Percentiles rank a stretch among this genome's conserved stretches.
phyloP scores from a whole-genome alignment of 1,140 invertebrate species.

The Orius laevigatus region DNA sequence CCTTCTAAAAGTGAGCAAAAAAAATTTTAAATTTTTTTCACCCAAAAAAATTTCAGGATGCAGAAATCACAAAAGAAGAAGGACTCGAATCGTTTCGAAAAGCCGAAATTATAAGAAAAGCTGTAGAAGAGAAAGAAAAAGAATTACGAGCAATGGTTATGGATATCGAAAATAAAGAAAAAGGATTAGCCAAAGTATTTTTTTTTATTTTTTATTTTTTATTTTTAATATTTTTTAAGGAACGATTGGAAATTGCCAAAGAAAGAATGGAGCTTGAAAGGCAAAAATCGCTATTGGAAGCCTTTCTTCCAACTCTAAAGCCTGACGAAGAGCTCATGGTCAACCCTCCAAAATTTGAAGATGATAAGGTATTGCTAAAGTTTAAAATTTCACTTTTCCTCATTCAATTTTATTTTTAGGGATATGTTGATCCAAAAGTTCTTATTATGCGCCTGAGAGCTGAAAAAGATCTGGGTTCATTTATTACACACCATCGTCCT shows the following conservation, averaged over 20 bases:
- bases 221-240: slow-evolving; percentile 7
- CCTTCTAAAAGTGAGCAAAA: slow-evolving; percentile 5
- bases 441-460: slow-evolving; percentile 16
- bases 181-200: neutral
- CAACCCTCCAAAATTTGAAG: slow-evolving; percentile 1
- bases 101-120: too few species aligned
- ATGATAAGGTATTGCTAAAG: neutral
- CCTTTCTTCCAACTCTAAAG: slow-evolving; percentile 10
- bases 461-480: slow-evolving; percentile 12
- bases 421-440: slow-evolving; percentile 15
- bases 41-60: neutral
- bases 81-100: too few species aligned
- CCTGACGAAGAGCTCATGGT: slow-evolving; percentile 10
- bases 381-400: neutral
- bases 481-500: too few species aligned
- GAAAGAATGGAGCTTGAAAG: slow-evolving; percentile 15
- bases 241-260: slow-evolving; percentile 12
- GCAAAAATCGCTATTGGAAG: slow-evolving; percentile 9
- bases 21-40: neutral
- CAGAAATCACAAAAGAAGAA: neutral
- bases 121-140: too few species aligned
- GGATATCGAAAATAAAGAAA: too few species aligned
- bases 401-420: slow-evolving; percentile 3
- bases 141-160: too few species aligned
- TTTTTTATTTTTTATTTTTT: neutral